phyloP scores from a whole-genome alignment of 2,888 invertebrate genomes.

The Mycogona germanica region DNA sequence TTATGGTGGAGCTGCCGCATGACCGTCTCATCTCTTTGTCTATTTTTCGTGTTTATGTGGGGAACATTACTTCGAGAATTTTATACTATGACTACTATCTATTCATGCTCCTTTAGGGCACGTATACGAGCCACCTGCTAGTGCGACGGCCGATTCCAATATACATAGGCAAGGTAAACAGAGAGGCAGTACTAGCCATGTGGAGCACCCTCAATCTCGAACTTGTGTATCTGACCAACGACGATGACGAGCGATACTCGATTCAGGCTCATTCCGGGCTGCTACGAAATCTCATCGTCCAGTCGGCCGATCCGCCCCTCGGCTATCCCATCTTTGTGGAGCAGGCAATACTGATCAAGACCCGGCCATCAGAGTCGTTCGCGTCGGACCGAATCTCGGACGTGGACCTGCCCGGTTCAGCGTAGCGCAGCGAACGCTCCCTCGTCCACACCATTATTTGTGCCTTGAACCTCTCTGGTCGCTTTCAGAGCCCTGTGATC shows the following conservation, averaged over 20 bases:
- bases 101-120: conserved; percentile 26
- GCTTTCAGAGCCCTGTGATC: no score
- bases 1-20: no score
- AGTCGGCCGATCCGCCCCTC: conserved; percentile 38
- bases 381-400: no score
- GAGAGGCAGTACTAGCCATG: conserved; percentile 35
- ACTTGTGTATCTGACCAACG: conserved; percentile 38
- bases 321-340: conserved; percentile 36
- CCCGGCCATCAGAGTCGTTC: not conserved
- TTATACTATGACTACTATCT: not conserved
- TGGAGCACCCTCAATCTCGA: conserved; percentile 37
- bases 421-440: no score
- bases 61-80: not conserved
- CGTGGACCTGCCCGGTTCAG: no score
- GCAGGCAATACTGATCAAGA: conserved; percentile 5
- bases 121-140: conserved; percentile 33
- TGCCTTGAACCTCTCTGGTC: no score
- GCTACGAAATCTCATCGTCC: conserved; percentile 37
- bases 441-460: no score
- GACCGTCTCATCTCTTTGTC: not conserved
- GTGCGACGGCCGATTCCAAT: conserved; percentile 29
- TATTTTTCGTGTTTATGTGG: not conserved
- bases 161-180: conserved; percentile 33
- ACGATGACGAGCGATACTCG: conserved; percentile 40
- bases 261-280: conserved; percentile 35